A percentile compares a stretch with the other conserved stretches of the same genome.
These are phyloP conservation scores for Panagrolaimus sp. DNA, from an alignment of 1,140 invertebrate genomes.

Conservation along the genomic window DNA sequence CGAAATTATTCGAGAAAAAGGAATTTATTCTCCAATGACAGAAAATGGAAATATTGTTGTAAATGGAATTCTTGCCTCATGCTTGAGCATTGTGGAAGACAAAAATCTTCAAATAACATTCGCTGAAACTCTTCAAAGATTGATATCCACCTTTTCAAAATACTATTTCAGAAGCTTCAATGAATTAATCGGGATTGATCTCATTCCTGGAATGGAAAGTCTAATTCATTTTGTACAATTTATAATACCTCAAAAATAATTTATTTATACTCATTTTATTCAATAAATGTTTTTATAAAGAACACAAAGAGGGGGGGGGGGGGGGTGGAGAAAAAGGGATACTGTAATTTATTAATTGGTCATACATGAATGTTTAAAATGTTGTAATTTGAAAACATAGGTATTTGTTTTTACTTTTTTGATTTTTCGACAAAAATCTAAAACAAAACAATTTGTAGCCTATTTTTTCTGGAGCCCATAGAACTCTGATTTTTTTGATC, in stretches of 20 bases:
- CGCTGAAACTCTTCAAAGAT: conserved; percentile 28
- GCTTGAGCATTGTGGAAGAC: conserved; percentile 29
- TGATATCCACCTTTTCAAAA: not conserved
- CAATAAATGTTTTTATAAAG: no score
- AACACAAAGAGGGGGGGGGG: no score
- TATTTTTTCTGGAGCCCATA: no score
- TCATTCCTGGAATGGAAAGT: conserved; percentile 4
- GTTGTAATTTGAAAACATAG: no score
- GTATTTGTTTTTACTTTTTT: no score
- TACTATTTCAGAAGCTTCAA: conserved; percentile 11
- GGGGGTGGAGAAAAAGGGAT: no score
- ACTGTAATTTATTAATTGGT: no score
- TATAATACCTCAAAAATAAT: conserved; percentile 2
- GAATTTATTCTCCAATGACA: conserved; percentile 43
- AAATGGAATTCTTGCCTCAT: conserved; percentile 36
- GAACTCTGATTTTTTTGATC: no score
- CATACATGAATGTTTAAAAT: no score
- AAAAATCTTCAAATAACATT: conserved; percentile 28
- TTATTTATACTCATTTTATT: no score
- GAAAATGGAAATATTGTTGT: conserved; percentile 35
- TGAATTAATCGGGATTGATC: conserved; percentile 21
- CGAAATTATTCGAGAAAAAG: conserved; percentile 18
- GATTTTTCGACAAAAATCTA: no score
- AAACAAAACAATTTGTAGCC: no score
- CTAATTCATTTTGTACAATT: not conserved